Evolutionary conservation across 2,888 invertebrate genomes (phyloP).

Genomic region (Phytoseiulus persimilis): DNA sequence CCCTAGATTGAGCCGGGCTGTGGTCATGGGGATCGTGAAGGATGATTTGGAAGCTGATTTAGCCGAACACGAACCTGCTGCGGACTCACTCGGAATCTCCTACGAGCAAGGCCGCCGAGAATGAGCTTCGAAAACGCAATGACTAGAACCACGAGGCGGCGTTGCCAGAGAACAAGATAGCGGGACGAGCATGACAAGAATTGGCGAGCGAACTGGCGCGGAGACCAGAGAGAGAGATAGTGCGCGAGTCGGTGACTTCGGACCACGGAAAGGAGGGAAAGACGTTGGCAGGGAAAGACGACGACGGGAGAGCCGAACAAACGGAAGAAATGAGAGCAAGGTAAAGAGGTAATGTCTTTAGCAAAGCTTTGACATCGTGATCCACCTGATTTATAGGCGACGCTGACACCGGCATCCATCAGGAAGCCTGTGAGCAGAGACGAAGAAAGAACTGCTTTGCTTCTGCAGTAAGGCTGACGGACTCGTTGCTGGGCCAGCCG

Average conservation of each 20-base stretch:
- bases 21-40: too few species aligned
- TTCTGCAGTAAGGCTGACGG: neutral
- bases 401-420: constrained; percentile 5
- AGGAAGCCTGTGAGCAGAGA: neutral
- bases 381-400: constrained; percentile 5
- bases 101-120: too few species aligned
- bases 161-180: too few species aligned
- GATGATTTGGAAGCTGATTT: too few species aligned
- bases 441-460: neutral
- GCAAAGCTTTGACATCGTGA: neutral
- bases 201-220: neutral
- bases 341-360: neutral
- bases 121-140: too few species aligned
- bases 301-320: neutral
- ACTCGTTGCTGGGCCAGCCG: neutral
- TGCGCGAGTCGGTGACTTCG: neutral
- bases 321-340: neutral
- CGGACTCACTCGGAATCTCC: too few species aligned
- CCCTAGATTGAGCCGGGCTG: too few species aligned
- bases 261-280: neutral
- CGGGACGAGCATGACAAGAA: too few species aligned
- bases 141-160: too few species aligned
- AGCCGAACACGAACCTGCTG: too few species aligned
- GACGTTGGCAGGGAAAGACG: neutral
- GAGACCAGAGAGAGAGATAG: neutral